phyloP scores from a whole-genome alignment of 2,888 invertebrate genomes.

The Athalia cordata region DNA sequence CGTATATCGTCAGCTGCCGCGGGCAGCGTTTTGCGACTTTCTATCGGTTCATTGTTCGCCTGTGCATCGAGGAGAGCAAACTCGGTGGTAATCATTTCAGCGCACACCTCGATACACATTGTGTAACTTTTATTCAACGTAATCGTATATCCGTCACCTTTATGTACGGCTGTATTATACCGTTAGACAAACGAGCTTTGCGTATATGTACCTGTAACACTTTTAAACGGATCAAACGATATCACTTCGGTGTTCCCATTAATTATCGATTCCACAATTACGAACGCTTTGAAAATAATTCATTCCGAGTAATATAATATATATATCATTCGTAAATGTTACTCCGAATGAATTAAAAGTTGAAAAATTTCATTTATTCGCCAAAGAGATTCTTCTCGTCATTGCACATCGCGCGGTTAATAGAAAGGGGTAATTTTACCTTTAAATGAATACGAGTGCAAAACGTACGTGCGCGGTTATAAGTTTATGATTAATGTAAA shows the following conservation, averaged over 20 bases:
- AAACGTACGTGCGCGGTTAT: neutral
- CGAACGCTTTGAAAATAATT: too few relatives aligned
- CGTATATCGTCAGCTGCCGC: slow-evolving; percentile 24
- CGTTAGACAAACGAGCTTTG: too few relatives aligned
- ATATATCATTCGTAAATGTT: too few relatives aligned
- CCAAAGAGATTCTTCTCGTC: too few relatives aligned
- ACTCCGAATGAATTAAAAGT: too few relatives aligned
- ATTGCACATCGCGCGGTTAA: neutral
- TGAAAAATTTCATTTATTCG: too few relatives aligned
- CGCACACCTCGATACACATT: neutral
- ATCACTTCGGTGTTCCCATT: too few relatives aligned
- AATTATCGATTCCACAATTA: too few relatives aligned
- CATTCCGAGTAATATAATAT: too few relatives aligned
- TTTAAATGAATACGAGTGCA: neutral
- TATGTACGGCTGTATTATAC: neutral
- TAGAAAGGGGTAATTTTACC: neutral
- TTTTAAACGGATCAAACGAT: too few relatives aligned
- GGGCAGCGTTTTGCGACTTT: slow-evolving; percentile 15
- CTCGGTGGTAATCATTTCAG: slow-evolving; percentile 4
- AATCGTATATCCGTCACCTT: neutral
- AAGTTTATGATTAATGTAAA: slow-evolving; percentile 31
- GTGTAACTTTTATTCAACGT: neutral
- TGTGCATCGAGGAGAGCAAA: neutral
- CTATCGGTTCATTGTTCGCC: neutral
- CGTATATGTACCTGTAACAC: too few relatives aligned